A percentile compares a stretch with the other conserved stretches of the same genome.
Evolutionary conservation across 2,797 vertebrate species (phyloP).

Genomic region (Tolypeutes matacus): DNA sequence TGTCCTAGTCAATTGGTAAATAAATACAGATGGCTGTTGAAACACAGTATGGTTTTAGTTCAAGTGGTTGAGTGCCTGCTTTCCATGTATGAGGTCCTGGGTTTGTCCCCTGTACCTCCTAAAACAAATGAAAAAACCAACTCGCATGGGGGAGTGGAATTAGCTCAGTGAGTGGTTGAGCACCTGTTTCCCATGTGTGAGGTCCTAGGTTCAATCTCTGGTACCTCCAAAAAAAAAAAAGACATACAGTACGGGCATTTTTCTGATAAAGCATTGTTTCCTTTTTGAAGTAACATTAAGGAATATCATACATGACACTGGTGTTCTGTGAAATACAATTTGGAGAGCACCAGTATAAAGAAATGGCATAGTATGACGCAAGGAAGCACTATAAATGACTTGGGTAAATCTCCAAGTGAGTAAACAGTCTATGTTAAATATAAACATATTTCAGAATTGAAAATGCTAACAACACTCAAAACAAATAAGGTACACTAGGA

Average conservation of each 20-base stretch:
- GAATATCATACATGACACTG: background rate
- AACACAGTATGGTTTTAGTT: background rate
- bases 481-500: background rate
- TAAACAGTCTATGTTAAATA: conserved; percentile 18
- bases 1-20: background rate
- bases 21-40: background rate
- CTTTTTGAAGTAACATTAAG: background rate
- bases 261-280: background rate
- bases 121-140: no score
- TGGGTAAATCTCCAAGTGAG: background rate
- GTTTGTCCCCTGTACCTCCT: no score
- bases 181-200: no score
- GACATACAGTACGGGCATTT: background rate
- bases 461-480: conserved; percentile 28
- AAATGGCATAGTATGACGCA: background rate
- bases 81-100: no score
- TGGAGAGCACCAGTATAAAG: background rate
- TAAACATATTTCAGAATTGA: background rate
- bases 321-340: background rate
- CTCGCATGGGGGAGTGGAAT: no score
- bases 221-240: no score
- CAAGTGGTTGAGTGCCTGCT: no score
- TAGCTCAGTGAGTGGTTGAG: no score
- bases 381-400: background rate
- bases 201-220: no score